Base-by-base conservation (phyloP, 2,797 vertebrate species). In the Caiman crocodilus region DNA sequence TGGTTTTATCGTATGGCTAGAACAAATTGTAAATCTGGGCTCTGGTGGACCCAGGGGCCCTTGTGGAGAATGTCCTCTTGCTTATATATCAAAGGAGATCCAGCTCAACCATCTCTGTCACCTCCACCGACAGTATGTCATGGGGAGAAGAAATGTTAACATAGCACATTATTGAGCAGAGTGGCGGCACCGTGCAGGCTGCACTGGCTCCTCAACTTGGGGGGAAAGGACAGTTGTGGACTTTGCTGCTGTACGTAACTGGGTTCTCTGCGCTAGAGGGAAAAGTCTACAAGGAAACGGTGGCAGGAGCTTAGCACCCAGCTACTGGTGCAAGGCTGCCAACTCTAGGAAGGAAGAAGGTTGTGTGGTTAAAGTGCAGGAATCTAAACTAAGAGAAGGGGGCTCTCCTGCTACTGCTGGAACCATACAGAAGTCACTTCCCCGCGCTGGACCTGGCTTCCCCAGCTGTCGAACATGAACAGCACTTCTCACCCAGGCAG, bases 281-380 rank as follows among this genome's bases (percentile, higher is more conserved):
- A 87, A 73, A 28, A 84, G 64, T n/a, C 76, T 69, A 35, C 13
- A 61, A 86, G 84, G 69, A 80, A 93, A 76, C 10, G 42, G 1
- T 1, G 91, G 64, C 63, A 80, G 69, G 64, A 89, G 87, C 79
- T 85, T 89, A 94, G 87, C 64, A 84, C 76, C 17, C 20, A 14
- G 55, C 15, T n/a, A 57, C 20, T 28, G 50, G 15, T 28, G 32
- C 23, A 76, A 78, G 23, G 58, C 42, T 10, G 42, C 35, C 69
- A 73, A 26, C 5, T 42, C 7, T 26, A 42, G 35, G 35, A 73
- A 73, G 74, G 25, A 90, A 75, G 2, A 76, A 69, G 6, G 61
- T 63, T 84, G 82, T 84, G 82, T 86, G 88, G 78, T 76, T 89
- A 92, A 95, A 89, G 23, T 16, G 9, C 60, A 90, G 83, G 76